Percentiles rank a stretch among this genome's conserved stretches.
Conservation (phyloP, 2,888 invertebrate genomes). For the Nomada lathburiana region DNA sequence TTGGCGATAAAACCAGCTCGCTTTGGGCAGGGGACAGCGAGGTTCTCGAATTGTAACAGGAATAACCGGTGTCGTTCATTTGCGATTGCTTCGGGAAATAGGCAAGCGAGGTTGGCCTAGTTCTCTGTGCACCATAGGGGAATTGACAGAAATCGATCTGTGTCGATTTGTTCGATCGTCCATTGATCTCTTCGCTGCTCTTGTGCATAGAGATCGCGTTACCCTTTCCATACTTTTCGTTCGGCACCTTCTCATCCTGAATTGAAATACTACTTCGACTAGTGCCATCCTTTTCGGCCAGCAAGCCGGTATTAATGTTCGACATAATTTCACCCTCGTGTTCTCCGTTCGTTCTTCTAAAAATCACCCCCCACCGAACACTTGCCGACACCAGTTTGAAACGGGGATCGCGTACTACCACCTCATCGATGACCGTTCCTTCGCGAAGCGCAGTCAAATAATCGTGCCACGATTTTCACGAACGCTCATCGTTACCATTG, state of each 20-base stretch:
- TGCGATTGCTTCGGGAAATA: slow-evolving; percentile 73
- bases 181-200: slow-evolving; percentile 50
- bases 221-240: slow-evolving; percentile 47
- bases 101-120: slow-evolving; percentile 77
- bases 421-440: slow-evolving; percentile 4
- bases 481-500: slow-evolving; percentile 36
- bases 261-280: slow-evolving; percentile 19
- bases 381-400: background rate
- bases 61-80: slow-evolving; percentile 70
- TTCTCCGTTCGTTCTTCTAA: background rate
- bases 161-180: slow-evolving; percentile 77
- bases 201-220: slow-evolving; percentile 18
- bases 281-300: slow-evolving; percentile 6
- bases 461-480: slow-evolving; percentile 29
- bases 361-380: background rate
- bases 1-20: slow-evolving; percentile 77
- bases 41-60: slow-evolving; percentile 66
- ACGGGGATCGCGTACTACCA: background rate
- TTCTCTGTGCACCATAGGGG: slow-evolving; percentile 62
- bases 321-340: slow-evolving; percentile 31
- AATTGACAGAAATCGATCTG: slow-evolving; percentile 76
- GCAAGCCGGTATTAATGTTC: slow-evolving; percentile 24
- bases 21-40: slow-evolving; percentile 75
- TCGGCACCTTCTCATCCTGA: slow-evolving; percentile 33
- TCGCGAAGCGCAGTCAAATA: slow-evolving; percentile 5